Percentiles rank a stretch among this genome's conserved stretches.
Evolutionary conservation across 1,140 invertebrate species (phyloP).

Genomic region (Heliconius nattereri): DNA sequence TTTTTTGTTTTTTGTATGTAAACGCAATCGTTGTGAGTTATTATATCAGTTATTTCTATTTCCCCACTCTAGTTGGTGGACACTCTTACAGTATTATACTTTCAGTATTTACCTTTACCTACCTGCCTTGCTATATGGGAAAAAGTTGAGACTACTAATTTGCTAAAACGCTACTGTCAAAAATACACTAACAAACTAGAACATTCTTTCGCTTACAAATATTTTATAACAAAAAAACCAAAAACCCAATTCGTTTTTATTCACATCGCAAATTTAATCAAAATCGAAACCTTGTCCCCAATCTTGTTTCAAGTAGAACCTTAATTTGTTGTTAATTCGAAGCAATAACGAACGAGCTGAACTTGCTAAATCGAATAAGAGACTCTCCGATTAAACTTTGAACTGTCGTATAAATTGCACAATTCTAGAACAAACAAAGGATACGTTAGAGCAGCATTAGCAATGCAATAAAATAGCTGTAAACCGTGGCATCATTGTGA

Average conservation of each 20-base stretch:
- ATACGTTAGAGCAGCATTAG: conserved; percentile 43
- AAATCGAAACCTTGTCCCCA: conserved; percentile 13
- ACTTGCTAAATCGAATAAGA: conserved; percentile 38
- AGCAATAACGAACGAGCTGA: conserved; percentile 28
- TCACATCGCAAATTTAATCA: neutral
- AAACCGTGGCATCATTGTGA: conserved; percentile 45
- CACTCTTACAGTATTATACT: no score
- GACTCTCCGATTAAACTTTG: conserved; percentile 40
- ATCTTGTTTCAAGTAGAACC: conserved; percentile 25
- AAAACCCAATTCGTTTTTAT: neutral
- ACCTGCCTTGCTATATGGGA: no score
- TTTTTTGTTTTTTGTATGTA: no score
- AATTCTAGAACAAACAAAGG: conserved; percentile 41
- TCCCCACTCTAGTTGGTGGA: no score
- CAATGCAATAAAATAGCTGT: conserved; percentile 47
- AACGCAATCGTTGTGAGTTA: no score
- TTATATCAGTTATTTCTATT: no score
- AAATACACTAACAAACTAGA: no score
- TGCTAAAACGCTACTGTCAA: no score
- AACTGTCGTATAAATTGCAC: conserved; percentile 32
- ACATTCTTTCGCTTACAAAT: neutral
- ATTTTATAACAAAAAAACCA: neutral
- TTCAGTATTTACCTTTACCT: no score
- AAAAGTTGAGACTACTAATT: no score
- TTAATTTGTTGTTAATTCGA: conserved; percentile 37